These are phyloP conservation scores for Zapornia atra DNA, from an alignment of 2,113 vertebrate species.

Conservation along the genomic window DNA sequence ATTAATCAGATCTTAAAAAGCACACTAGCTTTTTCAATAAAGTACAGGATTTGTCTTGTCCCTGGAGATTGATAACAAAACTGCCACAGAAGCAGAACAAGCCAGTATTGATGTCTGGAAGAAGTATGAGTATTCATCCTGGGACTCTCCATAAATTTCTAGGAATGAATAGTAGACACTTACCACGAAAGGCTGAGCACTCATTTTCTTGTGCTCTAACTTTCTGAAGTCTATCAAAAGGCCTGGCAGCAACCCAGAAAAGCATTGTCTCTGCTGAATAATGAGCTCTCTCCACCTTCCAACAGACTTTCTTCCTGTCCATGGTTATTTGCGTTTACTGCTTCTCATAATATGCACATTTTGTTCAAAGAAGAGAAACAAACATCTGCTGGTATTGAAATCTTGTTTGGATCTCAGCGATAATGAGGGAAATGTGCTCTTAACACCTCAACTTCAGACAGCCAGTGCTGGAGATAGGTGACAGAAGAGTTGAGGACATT, in stretches of 20 bases:
- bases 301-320: not conserved
- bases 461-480: not conserved
- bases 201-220: not conserved
- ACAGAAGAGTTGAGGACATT: not conserved
- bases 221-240: conserved; percentile 2
- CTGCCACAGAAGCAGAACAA: not conserved
- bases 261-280: not conserved
- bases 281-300: not conserved
- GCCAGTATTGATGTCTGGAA: not conserved
- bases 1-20: not conserved
- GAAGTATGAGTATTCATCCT: not conserved
- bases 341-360: not conserved
- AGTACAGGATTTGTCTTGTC: not conserved
- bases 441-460: not conserved
- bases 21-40: not conserved
- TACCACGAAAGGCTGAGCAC: not conserved
- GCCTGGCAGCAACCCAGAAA: not conserved
- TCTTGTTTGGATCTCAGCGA: not conserved
- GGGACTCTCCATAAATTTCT: not conserved
- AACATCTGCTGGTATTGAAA: not conserved
- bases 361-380: conserved; percentile 25
- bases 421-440: conserved; percentile 8
- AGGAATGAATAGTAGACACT: not conserved
- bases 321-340: not conserved
- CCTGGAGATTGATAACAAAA: not conserved